Evolutionary conservation across 1,140 invertebrate species (phyloP).

Genomic region (Polyergus mexicanus): DNA sequence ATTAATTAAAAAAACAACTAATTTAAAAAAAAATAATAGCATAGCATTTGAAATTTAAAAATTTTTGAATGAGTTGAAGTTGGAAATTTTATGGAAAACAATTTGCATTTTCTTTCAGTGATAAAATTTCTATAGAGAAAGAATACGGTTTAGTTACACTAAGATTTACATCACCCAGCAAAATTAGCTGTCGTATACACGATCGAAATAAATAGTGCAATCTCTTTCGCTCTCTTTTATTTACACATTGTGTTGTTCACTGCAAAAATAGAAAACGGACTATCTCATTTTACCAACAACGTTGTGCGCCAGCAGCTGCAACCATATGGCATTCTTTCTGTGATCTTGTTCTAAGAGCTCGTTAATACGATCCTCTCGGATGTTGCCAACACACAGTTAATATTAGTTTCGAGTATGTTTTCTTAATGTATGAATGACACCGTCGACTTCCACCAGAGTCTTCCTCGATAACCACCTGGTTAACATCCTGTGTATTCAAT

Average conservation of each 20-base stretch:
- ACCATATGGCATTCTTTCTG: slow-evolving; percentile 82
- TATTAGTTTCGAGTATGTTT: slow-evolving; percentile 84
- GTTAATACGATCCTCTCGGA: slow-evolving; percentile 82
- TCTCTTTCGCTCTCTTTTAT: slow-evolving; percentile 46
- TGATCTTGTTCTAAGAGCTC: slow-evolving; percentile 83
- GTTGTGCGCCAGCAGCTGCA: slow-evolving; percentile 78
- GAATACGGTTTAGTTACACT: background rate
- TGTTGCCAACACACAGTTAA: slow-evolving; percentile 84
- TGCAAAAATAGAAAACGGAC: slow-evolving; percentile 74
- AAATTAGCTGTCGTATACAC: background rate
- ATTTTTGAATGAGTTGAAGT: background rate
- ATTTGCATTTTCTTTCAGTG: background rate
- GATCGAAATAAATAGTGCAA: slow-evolving; percentile 33
- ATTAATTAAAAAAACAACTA: background rate
- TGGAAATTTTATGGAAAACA: background rate
- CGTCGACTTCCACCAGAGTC: slow-evolving; percentile 71
- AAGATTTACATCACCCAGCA: background rate
- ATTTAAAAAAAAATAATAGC: background rate
- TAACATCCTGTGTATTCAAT: slow-evolving; percentile 30
- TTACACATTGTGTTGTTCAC: slow-evolving; percentile 54
- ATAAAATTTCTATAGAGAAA: background rate
- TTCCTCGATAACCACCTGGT: slow-evolving; percentile 50
- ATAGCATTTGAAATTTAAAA: background rate
- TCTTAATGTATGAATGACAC: slow-evolving; percentile 80
- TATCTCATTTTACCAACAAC: slow-evolving; percentile 72